phyloP scores from a whole-genome alignment of 2,888 invertebrate species.

The Steinernema hermaphroditum region DNA sequence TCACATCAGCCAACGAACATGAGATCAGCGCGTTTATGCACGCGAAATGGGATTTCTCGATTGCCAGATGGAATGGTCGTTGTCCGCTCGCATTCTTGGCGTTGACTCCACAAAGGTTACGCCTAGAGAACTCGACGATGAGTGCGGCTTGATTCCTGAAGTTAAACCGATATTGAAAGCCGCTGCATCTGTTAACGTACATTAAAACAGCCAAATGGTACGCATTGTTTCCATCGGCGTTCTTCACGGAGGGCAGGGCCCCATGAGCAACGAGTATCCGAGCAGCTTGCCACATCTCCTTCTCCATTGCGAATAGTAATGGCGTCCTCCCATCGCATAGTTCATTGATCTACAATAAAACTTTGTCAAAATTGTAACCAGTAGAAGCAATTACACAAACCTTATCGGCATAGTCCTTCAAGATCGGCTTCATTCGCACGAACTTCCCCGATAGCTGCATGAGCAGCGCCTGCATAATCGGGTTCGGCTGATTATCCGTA shows the following conservation, averaged over 20 bases:
- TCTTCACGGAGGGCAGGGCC: neutral
- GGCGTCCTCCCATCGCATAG: neutral
- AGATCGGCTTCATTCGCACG: constrained; percentile 10
- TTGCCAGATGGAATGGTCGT: constrained; percentile 4
- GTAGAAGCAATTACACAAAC: neutral
- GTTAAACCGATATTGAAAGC: neutral
- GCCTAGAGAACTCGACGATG: neutral
- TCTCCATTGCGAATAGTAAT: neutral
- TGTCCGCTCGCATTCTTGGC: constrained; percentile 1
- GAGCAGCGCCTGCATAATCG: neutral
- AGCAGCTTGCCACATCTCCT: constrained; percentile 25
- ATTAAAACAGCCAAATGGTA: constrained; percentile 17
- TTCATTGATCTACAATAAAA: neutral
- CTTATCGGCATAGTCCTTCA: neutral
- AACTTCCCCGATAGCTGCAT: constrained; percentile 1
- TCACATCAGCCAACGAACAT: neutral
- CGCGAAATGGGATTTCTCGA: neutral
- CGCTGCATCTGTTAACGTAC: neutral
- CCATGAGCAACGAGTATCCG: neutral
- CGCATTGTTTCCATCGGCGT: constrained; percentile 14
- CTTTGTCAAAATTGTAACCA: too few relatives aligned
- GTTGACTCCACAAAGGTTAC: constrained; percentile 14
- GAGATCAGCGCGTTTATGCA: constrained; percentile 12
- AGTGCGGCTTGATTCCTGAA: neutral
- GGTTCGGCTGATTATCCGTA: neutral